phyloP scores from a whole-genome alignment of 2,888 invertebrate species.

The Rutpela maculata region DNA sequence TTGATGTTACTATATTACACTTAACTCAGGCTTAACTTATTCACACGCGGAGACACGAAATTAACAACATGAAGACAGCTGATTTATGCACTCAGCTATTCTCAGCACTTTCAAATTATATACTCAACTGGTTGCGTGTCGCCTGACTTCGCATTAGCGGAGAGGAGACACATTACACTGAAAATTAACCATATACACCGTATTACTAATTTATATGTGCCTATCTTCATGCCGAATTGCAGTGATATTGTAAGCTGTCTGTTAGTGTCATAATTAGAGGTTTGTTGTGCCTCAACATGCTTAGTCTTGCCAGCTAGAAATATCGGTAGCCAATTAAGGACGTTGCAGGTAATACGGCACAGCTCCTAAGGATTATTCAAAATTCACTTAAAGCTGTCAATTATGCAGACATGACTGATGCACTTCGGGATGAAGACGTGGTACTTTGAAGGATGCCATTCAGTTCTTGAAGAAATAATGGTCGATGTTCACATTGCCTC shows the following conservation, averaged over 20 bases:
- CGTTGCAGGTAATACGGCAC: not conserved
- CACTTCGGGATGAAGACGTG: not conserved
- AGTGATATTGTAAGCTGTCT: slow-evolving; percentile 42
- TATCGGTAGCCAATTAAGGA: not conserved
- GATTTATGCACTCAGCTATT: slow-evolving; percentile 60
- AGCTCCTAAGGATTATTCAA: not conserved
- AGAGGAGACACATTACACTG: slow-evolving; percentile 27
- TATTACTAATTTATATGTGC: slow-evolving; percentile 41
- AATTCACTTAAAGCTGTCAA: not conserved
- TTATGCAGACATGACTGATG: not conserved
- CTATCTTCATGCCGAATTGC: slow-evolving; percentile 45
- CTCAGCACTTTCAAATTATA: slow-evolving; percentile 58
- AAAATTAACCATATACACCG: slow-evolving; percentile 46
- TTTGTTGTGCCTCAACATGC: not conserved
- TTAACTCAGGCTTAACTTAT: slow-evolving; percentile 58
- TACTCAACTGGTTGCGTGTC: slow-evolving; percentile 41
- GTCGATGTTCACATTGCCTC: too few relatives aligned
- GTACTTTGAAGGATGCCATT: not conserved
- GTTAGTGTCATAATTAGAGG: slow-evolving; percentile 47
- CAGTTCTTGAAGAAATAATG: too few relatives aligned
- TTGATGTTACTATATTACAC: slow-evolving; percentile 57
- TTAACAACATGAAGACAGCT: slow-evolving; percentile 63
- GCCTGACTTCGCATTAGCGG: slow-evolving; percentile 10
- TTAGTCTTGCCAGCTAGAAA: not conserved
- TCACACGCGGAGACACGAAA: slow-evolving; percentile 62